phyloP scores from a whole-genome alignment of 2,113 vertebrate species.

The Rousettus leschenaultii region DNA sequence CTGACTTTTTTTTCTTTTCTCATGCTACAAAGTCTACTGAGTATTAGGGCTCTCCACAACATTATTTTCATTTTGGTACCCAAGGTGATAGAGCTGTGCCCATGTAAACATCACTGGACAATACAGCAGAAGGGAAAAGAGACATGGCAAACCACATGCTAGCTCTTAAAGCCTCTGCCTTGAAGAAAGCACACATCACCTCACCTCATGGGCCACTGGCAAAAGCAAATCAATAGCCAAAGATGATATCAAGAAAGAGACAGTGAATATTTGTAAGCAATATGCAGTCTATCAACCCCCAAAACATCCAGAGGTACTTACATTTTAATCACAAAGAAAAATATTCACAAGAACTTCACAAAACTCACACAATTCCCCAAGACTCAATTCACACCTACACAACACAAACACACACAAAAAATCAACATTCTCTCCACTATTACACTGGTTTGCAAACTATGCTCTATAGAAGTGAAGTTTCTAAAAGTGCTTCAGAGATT shows the following conservation, averaged over 20 bases:
- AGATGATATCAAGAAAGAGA: background rate
- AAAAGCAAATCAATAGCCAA: background rate
- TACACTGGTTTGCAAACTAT: background rate
- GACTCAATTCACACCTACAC: background rate
- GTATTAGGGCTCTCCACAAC: too few species aligned
- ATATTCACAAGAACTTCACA: slow-evolving; percentile 1
- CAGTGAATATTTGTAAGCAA: background rate
- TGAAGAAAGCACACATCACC: background rate
- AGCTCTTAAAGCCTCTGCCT: background rate
- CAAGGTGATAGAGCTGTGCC: background rate
- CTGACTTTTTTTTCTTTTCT: background rate
- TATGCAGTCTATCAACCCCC: background rate
- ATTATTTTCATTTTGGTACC: background rate
- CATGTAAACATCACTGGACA: background rate
- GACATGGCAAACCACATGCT: background rate
- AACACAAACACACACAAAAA: background rate
- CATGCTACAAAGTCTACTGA: background rate
- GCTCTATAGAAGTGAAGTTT: background rate
- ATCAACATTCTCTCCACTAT: background rate
- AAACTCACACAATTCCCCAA: slow-evolving; percentile 1
- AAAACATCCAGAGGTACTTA: background rate
- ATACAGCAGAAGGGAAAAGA: background rate
- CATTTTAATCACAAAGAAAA: background rate
- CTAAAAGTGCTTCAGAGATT: slow-evolving; percentile 22
- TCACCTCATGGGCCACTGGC: background rate